Evolutionary conservation across 2,113 vertebrate genomes (phyloP), one percentile per base, ranked within the genome.

Genomic region (Murina feae): DNA sequence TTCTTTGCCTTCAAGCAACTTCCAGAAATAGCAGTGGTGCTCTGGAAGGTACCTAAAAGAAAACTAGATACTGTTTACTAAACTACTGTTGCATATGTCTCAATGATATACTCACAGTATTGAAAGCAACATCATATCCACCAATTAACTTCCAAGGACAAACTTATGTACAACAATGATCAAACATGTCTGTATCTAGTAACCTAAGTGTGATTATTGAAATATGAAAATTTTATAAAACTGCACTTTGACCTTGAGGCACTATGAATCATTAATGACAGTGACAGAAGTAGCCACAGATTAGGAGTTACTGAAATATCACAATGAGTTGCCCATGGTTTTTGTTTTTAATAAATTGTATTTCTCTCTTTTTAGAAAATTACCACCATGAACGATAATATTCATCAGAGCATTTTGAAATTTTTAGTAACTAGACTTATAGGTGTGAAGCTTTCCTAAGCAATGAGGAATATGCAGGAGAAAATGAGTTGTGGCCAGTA

Each of bases 1-100:
- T 95, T 86, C 58, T 91, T 88, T 90, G 53, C 14, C 60, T 69
- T 85, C 47, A 86, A 39, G 75, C 47, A 95, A 60, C 66, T 69
- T 96, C 88, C 85, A 84, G 74, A 95, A 95, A 95, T 81, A 88
- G 90, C 78, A 42, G 32, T 81, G 60, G 44, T 90, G 14, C 58
- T 84, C 51, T 49, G 17, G 58, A n/a, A 91, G 44, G 69, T 83
- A 55, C 6, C 49, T 89, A 91, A 90, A 88, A 75, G 37, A 72
- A 60, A 93, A 93, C 85, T 84, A 87, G 47, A 65, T 71, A 63
- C 66, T 47, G 69, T 74, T 90, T 93, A 65, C 86, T 92, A 90
- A 93, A 79, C 90, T 79, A 90, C 72, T 28, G 5, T 20, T 81
- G 32, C 42, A 37, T 49, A 71, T 23, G n/a, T 94, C 74, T 84